phyloP scores from a whole-genome alignment of 2,888 invertebrate genomes.

The Drosophila pegasa region DNA sequence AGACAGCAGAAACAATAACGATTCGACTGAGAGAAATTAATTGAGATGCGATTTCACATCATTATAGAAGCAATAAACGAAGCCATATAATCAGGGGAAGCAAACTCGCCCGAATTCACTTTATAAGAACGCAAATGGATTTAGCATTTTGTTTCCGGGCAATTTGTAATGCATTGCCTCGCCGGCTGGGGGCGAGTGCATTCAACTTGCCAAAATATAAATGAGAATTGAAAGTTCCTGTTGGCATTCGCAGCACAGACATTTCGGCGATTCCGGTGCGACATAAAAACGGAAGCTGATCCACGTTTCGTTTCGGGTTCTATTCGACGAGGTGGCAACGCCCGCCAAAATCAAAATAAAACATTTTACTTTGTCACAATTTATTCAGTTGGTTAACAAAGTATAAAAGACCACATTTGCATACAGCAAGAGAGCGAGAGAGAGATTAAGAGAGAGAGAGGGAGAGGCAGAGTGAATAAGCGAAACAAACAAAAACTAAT shows the following conservation, averaged over 20 bases:
- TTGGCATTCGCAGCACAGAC: conserved; percentile 24
- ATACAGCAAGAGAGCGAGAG: conserved; percentile 28
- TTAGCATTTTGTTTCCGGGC: conserved; percentile 23
- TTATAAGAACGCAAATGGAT: conserved; percentile 2
- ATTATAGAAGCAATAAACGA: conserved; percentile 1
- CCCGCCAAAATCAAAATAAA: conserved; percentile 30
- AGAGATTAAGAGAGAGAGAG: conserved; percentile 5
- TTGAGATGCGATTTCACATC: not conserved
- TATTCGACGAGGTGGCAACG: conserved; percentile 16
- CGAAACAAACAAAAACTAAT: conserved; percentile 29
- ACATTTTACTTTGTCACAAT: conserved; percentile 66
- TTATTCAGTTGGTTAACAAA: conserved; percentile 65
- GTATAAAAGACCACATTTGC: conserved; percentile 60
- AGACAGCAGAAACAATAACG: conserved; percentile 3
- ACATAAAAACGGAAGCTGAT: conserved; percentile 37
- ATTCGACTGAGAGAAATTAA: conserved; percentile 6
- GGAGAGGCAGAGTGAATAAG: not conserved
- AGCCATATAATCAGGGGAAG: not conserved
- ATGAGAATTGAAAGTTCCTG: conserved; percentile 24
- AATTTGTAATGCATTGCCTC: conserved; percentile 13
- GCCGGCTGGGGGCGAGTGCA: conserved; percentile 36
- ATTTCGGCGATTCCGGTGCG: conserved; percentile 23
- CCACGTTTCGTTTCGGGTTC: conserved; percentile 16
- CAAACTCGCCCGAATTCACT: not conserved
- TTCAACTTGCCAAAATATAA: conserved; percentile 52